Evolutionary conservation across 2,113 vertebrate species (phyloP).

Genomic region (Macrotis lagotis): DNA sequence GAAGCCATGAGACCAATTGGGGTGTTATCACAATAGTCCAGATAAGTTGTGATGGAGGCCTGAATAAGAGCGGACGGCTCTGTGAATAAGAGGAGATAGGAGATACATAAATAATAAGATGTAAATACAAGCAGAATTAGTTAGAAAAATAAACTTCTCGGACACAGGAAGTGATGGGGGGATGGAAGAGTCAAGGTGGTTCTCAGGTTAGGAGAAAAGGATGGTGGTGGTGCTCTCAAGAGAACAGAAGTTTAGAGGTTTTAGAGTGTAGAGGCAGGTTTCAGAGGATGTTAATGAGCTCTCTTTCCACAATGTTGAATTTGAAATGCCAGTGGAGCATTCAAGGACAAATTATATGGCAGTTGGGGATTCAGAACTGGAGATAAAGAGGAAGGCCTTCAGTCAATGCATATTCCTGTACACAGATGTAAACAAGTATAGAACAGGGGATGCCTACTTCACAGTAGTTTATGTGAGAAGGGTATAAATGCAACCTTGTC

Average conservation of each 20-base stretch:
- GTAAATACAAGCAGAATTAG: neutral
- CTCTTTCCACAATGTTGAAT: neutral
- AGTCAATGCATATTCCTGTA: neutral
- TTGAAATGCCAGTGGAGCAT: neutral
- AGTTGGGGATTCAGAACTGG: neutral
- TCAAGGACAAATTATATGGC: neutral
- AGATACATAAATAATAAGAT: no score
- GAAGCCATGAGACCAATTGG: neutral
- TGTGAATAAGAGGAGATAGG: neutral
- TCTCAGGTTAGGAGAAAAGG: neutral
- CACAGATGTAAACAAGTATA: neutral
- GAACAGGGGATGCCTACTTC: neutral
- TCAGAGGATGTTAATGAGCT: neutral
- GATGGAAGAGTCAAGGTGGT: neutral
- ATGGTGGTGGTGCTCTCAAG: neutral
- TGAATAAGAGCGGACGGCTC: neutral
- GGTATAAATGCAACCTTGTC: neutral
- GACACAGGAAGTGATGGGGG: neutral
- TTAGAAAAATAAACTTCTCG: neutral
- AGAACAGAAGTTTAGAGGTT: neutral
- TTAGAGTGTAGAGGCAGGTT: accelerated
- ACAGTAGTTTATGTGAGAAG: neutral
- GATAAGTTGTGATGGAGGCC: neutral
- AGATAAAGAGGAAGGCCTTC: neutral
- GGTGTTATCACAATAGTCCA: neutral